phyloP scores from a whole-genome alignment of 1,140 invertebrate genomes.

The Campoletis sonorensis region DNA sequence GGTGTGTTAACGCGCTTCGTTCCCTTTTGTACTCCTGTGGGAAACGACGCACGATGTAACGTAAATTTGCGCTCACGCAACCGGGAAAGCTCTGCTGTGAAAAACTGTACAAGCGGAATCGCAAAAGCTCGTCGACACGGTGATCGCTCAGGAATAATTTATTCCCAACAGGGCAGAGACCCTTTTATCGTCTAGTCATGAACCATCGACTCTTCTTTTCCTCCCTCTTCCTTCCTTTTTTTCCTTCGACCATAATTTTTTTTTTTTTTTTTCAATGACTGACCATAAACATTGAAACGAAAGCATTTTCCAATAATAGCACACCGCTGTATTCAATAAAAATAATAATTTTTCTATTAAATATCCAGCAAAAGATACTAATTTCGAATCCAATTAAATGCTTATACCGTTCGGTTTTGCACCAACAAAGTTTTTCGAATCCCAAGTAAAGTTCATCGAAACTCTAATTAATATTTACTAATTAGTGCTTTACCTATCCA shows the following conservation, averaged over 20 bases:
- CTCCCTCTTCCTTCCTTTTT: background rate
- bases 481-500: constrained; percentile 49
- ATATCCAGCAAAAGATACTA: no score
- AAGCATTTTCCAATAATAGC: background rate
- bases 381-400: no score
- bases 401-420: no score
- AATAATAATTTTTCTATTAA: background rate
- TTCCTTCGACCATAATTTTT: background rate
- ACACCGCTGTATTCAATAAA: background rate
- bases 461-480: constrained; percentile 60
- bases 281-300: background rate
- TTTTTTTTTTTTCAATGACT: background rate
- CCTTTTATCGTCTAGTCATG: constrained; percentile 23
- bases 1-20: constrained; percentile 21
- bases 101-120: constrained; percentile 19
- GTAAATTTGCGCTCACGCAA: background rate
- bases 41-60: constrained; percentile 6
- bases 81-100: background rate
- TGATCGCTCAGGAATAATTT: constrained; percentile 15
- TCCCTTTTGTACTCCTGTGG: constrained; percentile 9
- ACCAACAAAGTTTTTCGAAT: no score
- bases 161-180: constrained; percentile 10
- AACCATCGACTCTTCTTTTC: background rate
- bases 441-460: constrained; percentile 29
- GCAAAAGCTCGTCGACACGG: background rate